A percentile compares a stretch with the other conserved stretches of the same genome.
Conservation (phyloP, 1,140 invertebrate species). For the Leptonema lineaticorne region DNA sequence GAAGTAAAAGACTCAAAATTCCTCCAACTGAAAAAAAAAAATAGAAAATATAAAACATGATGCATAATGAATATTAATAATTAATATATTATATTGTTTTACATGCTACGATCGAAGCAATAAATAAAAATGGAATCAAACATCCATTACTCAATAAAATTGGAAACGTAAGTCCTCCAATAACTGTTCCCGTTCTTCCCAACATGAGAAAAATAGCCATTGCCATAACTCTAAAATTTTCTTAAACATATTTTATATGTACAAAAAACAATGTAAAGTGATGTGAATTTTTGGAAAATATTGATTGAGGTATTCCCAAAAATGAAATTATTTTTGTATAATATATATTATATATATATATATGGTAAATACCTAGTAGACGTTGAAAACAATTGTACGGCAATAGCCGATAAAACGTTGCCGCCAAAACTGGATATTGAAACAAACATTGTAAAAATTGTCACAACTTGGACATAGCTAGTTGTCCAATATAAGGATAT, state of each 20-base stretch:
- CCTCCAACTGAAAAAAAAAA: slow-evolving; percentile 48
- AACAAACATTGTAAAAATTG: slow-evolving; percentile 55
- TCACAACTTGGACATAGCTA: slow-evolving; percentile 47
- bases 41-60: slow-evolving; percentile 8
- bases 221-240: slow-evolving; percentile 50
- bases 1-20: slow-evolving; percentile 47
- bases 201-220: slow-evolving; percentile 52
- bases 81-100: slow-evolving; percentile 25
- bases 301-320: no score
- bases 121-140: slow-evolving; percentile 51
- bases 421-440: slow-evolving; percentile 56
- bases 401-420: slow-evolving; percentile 56
- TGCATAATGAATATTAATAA: not conserved
- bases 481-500: slow-evolving; percentile 53
- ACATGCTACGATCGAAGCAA: slow-evolving; percentile 48
- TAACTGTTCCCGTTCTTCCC: slow-evolving; percentile 51
- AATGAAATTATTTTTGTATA: no score
- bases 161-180: slow-evolving; percentile 52
- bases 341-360: no score
- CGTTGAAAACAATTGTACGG: slow-evolving; percentile 61
- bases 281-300: not conserved
- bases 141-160: slow-evolving; percentile 52
- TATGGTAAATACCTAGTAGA: slow-evolving; percentile 51
- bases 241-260: not conserved
- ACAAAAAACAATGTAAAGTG: not conserved